These are phyloP conservation scores for Hylaea fasciaria DNA, from an alignment of 2,888 invertebrate species.

Conservation along the genomic window DNA sequence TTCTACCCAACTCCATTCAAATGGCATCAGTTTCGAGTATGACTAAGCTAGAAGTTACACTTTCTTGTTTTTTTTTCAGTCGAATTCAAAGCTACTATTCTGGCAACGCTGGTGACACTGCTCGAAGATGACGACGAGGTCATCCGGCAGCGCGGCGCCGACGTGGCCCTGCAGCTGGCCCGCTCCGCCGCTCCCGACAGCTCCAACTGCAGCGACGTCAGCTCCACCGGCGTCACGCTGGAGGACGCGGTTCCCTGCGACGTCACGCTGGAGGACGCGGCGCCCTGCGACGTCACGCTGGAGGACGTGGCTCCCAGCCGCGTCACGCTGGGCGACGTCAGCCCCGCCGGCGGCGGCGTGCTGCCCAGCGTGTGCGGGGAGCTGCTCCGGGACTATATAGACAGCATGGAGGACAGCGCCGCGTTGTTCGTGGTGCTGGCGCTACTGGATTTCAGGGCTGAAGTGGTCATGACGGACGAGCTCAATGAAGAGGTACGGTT, in stretches of 20 bases:
- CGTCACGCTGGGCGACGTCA: neutral
- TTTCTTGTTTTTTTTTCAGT: conserved; percentile 56
- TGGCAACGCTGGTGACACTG: conserved; percentile 73
- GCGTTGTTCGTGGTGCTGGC: conserved; percentile 56
- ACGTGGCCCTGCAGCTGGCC: conserved; percentile 1
- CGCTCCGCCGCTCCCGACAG: neutral
- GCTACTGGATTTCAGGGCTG: conserved; percentile 65
- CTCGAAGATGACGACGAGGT: conserved; percentile 81
- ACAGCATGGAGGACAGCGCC: conserved; percentile 29
- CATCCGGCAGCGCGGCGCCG: conserved; percentile 50
- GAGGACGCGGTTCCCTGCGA: neutral
- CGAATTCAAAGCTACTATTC: conserved; percentile 60
- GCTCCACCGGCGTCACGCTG: neutral
- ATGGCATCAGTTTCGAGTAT: too few relatives aligned
- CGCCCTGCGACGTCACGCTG: neutral
- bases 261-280: neutral
- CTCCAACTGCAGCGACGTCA: neutral
- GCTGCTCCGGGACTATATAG: conserved; percentile 32
- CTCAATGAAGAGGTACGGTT: conserved; percentile 61
- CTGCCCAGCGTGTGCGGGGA: conserved; percentile 46
- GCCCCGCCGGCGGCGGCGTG: neutral
- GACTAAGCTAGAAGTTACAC: too few relatives aligned
- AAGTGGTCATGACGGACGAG: conserved; percentile 61
- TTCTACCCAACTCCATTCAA: neutral
- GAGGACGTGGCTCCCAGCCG: neutral